Evolutionary conservation across 2,797 vertebrate species (phyloP), one percentile per base, ranked within the genome.

Genomic region (Xiphophorus birchmanni): DNA sequence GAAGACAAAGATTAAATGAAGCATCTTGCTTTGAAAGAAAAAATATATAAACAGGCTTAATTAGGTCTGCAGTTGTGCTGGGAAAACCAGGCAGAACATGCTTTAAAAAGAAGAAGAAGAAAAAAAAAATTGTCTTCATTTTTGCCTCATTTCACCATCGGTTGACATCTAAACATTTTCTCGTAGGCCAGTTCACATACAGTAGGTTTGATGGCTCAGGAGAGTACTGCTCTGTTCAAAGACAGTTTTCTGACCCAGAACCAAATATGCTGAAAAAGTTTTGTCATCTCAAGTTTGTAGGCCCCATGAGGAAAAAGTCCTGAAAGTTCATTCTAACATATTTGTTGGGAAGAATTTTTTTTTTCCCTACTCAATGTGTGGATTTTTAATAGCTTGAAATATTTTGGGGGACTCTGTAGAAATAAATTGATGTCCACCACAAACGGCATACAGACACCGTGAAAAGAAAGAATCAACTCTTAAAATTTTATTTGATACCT

Each of bases 141-240:
- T 29, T 47, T 29, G 42, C 69, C n/a, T 45, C 42, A 47, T 45
- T 47, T 73, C 45, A 73, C 69, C 44, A 10, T 17, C 5, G 15
- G 6, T 45, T 73, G 42, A 45, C 44, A 45, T 73, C 44, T 29
- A 73, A 45, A 47, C 42, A 32, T 73, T 45, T 69, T 72, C 69
- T 73, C 69, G 9, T 26, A 45, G 69, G n/a, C 69, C 69, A 73
- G 44, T 73, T 73, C 44, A 73, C 44, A 45, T 45, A 73, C n/a
- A 6, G 3, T 73, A 73, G 0, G 15, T 73, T 47, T 73, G 69
- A 73, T 8, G 29, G 69, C 26, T 73, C n/a, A 73, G 69, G 69
- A 73, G 42, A 73, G 26, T 47, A 10, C 5, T 73, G 69, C 44
- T 73, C 69, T 47, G 26, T 73, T 45, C 13, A 3, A 13, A 45